These are phyloP conservation scores for Pogonomyrmex californicus DNA, from an alignment of 1,140 invertebrate genomes.

Conservation along the genomic window DNA sequence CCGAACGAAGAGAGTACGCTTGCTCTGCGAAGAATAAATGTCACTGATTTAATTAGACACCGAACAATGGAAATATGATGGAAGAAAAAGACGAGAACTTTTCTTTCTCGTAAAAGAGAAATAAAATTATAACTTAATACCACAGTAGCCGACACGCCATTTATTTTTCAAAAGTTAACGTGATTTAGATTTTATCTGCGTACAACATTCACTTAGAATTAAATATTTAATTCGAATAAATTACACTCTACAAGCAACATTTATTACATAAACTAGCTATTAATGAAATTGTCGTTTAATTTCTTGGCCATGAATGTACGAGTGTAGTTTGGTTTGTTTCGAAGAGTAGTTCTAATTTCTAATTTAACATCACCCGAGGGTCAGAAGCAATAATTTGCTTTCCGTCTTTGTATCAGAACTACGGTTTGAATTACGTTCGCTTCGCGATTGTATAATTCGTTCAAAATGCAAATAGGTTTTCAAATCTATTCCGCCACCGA, in stretches of 20 bases:
- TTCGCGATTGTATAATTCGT: neutral
- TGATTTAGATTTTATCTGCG: neutral
- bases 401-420: constrained; percentile 3
- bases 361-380: neutral
- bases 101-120: neutral
- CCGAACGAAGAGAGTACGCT: neutral
- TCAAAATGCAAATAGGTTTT: constrained; percentile 34
- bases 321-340: constrained; percentile 14
- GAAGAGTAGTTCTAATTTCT: constrained; percentile 29
- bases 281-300: constrained; percentile 46
- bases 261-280: neutral
- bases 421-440: neutral
- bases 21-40: neutral
- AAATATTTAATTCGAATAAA: constrained; percentile 33
- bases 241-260: neutral
- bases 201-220: constrained; percentile 21
- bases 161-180: constrained; percentile 15
- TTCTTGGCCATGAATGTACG: neutral
- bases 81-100: neutral
- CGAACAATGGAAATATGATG: neutral
- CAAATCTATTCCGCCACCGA: constrained; percentile 14
- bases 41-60: neutral
- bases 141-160: neutral
- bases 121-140: constrained; percentile 22
- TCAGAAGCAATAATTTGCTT: neutral